Evolutionary conservation across 2,797 vertebrate species (phyloP), one percentile per base, ranked within the genome.

Genomic region (Melanotaenia parkinsoni): DNA sequence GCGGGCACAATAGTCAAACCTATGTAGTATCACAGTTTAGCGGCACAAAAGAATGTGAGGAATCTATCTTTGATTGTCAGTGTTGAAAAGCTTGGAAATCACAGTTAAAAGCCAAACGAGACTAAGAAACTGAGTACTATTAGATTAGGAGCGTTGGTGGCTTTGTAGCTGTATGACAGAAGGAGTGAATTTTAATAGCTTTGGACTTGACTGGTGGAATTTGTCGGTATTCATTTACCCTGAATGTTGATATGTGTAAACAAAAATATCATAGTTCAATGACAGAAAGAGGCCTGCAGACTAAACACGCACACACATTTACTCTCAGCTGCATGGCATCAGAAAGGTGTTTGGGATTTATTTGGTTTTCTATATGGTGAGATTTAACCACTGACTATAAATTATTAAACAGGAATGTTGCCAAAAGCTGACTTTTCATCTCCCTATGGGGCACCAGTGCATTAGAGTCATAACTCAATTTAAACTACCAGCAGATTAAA

Each of bases 71-170:
- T 67, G 62, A 73, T 73, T 66, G 78, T 40, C 62, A 10, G 69
- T 26, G 47, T n/a, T 74, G 78, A 85, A 82, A 79, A 50, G 65
- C 58, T 75, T 78, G 53, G 63, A 86, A 88, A 81, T 86, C 68
- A 73, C 67, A 63, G 60, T 57, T 77, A 37, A 65, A 63, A 70
- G 54, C 47, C 69, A 79, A 68, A 77, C 18, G 50, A 72, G 58
- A 77, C 53, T 45, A n/a, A 72, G 57, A 83, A 63, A 57, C 35
- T 13, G 40, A 82, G 30, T 10, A n/a, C n/a, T n/a, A 82, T 70
- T 75, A 37, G 33, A 59, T 77, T 59, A 79, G 73, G 77, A 70
- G 53, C 66, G 79, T 84, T 79, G 37, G 64, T 68, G 67, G 16
- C 60, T 74, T 71, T 72, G 65, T 50, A 51, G 58, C n/a, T 74